Evolutionary conservation across 35 echinoderm and acorn worm species (phyloP).

Genomic region (Eucidaris tribuloides): DNA sequence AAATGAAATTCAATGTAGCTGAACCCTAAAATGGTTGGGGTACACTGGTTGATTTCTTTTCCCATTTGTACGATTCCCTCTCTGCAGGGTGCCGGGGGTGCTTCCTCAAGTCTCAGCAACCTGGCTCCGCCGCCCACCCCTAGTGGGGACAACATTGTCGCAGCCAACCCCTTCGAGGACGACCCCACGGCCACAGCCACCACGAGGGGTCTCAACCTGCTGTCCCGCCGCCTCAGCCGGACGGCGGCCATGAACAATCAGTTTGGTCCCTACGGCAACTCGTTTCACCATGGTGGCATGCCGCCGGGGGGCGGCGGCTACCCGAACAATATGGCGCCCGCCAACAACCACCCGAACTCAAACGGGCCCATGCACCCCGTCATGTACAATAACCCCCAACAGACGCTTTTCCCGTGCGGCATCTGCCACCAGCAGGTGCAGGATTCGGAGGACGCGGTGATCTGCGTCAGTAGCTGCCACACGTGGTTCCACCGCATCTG

Average conservation of each 20-base stretch:
- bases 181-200: constrained; percentile 51
- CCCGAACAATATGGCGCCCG: constrained; percentile 28
- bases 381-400: constrained; percentile 40
- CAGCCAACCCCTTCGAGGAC: constrained; percentile 82
- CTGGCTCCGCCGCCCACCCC: constrained; percentile 54
- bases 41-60: too few relatives aligned
- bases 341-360: constrained; percentile 33
- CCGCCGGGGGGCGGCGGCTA: constrained; percentile 19
- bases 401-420: constrained; percentile 66
- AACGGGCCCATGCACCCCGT: constrained; percentile 64
- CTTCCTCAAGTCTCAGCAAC: not conserved
- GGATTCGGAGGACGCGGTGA: constrained; percentile 76
- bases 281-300: constrained; percentile 45
- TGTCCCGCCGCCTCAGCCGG: constrained; percentile 50
- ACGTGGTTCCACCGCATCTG: constrained; percentile 88
- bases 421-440: constrained; percentile 72
- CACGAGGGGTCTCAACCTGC: constrained; percentile 60
- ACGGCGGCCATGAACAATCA: constrained; percentile 70
- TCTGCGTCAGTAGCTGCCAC: constrained; percentile 83
- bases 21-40: too few relatives aligned
- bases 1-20: too few relatives aligned
- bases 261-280: constrained; percentile 70
- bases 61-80: too few relatives aligned
- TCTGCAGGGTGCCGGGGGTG: constrained; percentile 7
- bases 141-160: constrained; percentile 65